Conservation (phyloP, 1,140 invertebrate genomes). For the Mylabris phalerata region DNA sequence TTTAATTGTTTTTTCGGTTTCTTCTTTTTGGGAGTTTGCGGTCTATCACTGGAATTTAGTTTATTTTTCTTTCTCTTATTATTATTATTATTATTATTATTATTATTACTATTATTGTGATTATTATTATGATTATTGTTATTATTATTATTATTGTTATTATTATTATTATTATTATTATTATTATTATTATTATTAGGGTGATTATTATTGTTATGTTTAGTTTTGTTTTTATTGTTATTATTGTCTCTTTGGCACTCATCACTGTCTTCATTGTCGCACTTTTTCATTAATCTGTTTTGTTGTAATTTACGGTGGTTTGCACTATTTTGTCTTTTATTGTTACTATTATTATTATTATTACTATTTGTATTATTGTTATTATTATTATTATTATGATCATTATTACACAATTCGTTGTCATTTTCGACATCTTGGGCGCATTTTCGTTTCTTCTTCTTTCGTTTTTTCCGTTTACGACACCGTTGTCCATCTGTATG, state of each 20-base stretch:
- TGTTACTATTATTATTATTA: slow-evolving; percentile 8
- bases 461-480: slow-evolving; percentile 37
- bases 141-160: too few species aligned
- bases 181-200: too few species aligned
- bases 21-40: slow-evolving; percentile 31
- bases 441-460: slow-evolving; percentile 40
- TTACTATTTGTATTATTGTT: slow-evolving; percentile 13
- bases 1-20: slow-evolving; percentile 34
- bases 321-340: too few species aligned
- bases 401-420: slow-evolving; percentile 32
- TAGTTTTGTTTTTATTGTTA: slow-evolving; percentile 23
- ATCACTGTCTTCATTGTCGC: slow-evolving; percentile 36
- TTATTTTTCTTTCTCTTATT: slow-evolving; percentile 19
- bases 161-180: too few species aligned
- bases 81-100: too few species aligned
- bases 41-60: slow-evolving; percentile 28
- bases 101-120: too few species aligned
- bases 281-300: slow-evolving; percentile 30
- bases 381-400: slow-evolving; percentile 19
- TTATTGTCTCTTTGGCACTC: slow-evolving; percentile 40
- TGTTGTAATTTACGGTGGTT: slow-evolving; percentile 20
- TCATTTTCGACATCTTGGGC: slow-evolving; percentile 21
- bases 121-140: too few species aligned
- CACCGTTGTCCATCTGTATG: slow-evolving; percentile 27
- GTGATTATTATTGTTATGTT: slow-evolving; percentile 17